Conservation (phyloP, 2,888 invertebrate genomes). For the Carpatolechia fugitivella region DNA sequence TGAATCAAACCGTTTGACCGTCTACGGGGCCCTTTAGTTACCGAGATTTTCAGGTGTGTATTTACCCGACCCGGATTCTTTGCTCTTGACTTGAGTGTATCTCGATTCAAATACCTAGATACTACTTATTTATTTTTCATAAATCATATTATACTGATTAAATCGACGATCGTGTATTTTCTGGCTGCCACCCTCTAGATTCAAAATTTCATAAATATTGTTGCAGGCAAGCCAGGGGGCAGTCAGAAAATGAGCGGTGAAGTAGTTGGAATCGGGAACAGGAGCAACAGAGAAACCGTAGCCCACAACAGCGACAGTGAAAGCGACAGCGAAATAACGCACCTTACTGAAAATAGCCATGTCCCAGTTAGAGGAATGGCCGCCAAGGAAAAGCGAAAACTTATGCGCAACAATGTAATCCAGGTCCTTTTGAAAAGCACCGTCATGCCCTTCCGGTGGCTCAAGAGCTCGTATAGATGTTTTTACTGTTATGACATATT, state of each 20-base stretch:
- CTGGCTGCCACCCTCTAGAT: slow-evolving; percentile 28
- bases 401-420: slow-evolving; percentile 60
- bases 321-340: neutral
- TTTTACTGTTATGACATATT: slow-evolving; percentile 74
- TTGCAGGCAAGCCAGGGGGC: slow-evolving; percentile 62
- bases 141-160: too few species aligned
- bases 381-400: slow-evolving; percentile 53
- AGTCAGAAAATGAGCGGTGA: slow-evolving; percentile 46
- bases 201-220: slow-evolving; percentile 56
- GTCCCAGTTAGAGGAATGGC: slow-evolving; percentile 23
- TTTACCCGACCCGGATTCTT: too few species aligned
- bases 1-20: too few species aligned
- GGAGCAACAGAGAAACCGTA: neutral
- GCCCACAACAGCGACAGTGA: too few species aligned
- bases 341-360: too few species aligned
- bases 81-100: neutral
- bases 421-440: slow-evolving; percentile 59
- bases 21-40: too few species aligned
- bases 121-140: too few species aligned
- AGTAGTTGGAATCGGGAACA: slow-evolving; percentile 9
- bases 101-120: neutral
- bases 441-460: slow-evolving; percentile 69
- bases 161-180: slow-evolving; percentile 2
- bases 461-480: slow-evolving; percentile 68
- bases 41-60: too few species aligned